Evolutionary conservation across 1,140 invertebrate genomes (phyloP).

Genomic region (Spodoptera litura): DNA sequence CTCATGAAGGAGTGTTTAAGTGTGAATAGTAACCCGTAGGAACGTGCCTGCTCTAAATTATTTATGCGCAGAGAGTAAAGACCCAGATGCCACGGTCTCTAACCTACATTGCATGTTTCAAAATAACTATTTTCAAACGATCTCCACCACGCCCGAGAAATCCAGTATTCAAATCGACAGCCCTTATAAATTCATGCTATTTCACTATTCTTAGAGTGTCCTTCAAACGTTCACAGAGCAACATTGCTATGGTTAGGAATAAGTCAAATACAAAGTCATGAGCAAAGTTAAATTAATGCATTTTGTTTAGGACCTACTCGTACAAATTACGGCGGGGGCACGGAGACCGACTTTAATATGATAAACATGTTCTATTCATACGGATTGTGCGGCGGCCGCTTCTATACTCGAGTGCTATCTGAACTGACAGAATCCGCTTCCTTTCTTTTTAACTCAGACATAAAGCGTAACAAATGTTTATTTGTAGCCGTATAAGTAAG

Average conservation of each 20-base stretch:
- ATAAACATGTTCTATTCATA: slow-evolving; percentile 40
- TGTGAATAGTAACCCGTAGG: slow-evolving; percentile 12
- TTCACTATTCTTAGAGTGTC: slow-evolving; percentile 26
- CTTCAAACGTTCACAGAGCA: not conserved
- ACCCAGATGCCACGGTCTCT: slow-evolving; percentile 20
- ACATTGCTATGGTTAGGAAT: slow-evolving; percentile 13
- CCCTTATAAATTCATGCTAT: slow-evolving; percentile 14
- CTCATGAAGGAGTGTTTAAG: slow-evolving; percentile 14
- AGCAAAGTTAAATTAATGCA: slow-evolving; percentile 46
- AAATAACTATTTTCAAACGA: slow-evolving; percentile 4
- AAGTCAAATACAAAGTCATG: slow-evolving; percentile 38
- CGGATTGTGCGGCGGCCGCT: slow-evolving; percentile 13
- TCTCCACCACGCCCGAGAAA: not conserved
- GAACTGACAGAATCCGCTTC: not conserved
- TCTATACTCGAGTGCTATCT: not conserved
- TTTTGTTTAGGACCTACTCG: slow-evolving; percentile 32
- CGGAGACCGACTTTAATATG: slow-evolving; percentile 33
- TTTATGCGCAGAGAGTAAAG: slow-evolving; percentile 33
- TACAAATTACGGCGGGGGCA: slow-evolving; percentile 27
- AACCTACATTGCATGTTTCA: slow-evolving; percentile 32
- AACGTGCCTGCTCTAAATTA: slow-evolving; percentile 19
- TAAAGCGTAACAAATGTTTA: slow-evolving; percentile 20
- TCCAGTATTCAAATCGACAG: not conserved
- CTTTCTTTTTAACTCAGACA: not conserved
- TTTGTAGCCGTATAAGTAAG: too few relatives aligned